Percentiles rank a stretch among this genome's conserved stretches.
Conservation (phyloP, 2,888 invertebrate genomes). For the Stenoptilia bipunctidactyla region DNA sequence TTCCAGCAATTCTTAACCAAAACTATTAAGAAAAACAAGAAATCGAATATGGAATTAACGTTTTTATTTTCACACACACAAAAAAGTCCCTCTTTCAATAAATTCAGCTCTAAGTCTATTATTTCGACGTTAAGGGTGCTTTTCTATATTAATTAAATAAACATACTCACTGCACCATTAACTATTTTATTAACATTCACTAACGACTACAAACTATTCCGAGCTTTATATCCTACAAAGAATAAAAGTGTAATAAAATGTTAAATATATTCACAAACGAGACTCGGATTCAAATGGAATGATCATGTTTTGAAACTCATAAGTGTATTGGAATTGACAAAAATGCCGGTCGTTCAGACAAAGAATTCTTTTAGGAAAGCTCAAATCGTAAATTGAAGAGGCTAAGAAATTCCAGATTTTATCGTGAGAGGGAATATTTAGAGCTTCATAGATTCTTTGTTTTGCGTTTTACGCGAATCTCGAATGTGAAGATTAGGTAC, state of each 20-base stretch:
- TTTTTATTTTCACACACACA: neutral
- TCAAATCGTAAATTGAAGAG: conserved; percentile 46
- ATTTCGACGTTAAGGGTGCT: neutral
- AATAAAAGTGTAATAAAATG: conserved; percentile 47
- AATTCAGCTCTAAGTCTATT: no score
- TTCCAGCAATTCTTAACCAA: no score
- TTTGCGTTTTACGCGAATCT: neutral
- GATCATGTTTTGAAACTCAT: conserved; percentile 55
- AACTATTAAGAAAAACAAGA: no score
- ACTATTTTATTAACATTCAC: conserved; percentile 12
- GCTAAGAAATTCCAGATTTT: conserved; percentile 44
- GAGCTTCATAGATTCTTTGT: conserved; percentile 36
- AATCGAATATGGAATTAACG: neutral
- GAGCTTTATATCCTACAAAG: conserved; percentile 23
- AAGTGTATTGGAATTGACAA: conserved; percentile 47
- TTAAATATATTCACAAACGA: conserved; percentile 37
- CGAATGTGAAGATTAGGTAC: no score
- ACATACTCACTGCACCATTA: no score
- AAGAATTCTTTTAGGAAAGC: conserved; percentile 45
- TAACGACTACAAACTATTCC: neutral
- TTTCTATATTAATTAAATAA: neutral
- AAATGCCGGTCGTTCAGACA: conserved; percentile 43
- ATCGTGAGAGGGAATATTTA: conserved; percentile 43
- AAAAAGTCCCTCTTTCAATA: no score
- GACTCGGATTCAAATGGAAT: conserved; percentile 46